phyloP scores from a whole-genome alignment of 2,113 vertebrate species.

The Pseudolaguvia tuberculata region DNA sequence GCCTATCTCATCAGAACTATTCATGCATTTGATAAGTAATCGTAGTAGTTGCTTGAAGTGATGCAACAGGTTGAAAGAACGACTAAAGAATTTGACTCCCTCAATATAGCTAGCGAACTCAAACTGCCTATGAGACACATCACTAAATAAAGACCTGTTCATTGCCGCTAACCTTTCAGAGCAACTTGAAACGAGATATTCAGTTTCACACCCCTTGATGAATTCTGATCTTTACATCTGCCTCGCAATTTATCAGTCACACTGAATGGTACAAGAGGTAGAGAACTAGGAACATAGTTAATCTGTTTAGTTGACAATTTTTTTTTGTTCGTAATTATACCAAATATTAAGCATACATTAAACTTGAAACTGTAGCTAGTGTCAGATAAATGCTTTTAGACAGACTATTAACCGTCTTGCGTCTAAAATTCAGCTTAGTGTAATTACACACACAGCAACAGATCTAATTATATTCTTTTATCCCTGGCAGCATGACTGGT shows the following conservation, averaged over 20 bases:
- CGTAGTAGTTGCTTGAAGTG: conserved; percentile 55
- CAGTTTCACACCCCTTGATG: conserved; percentile 60
- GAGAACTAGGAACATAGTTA: not conserved
- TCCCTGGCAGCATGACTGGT: not conserved
- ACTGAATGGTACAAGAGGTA: conserved; percentile 18
- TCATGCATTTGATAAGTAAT: conserved; percentile 29
- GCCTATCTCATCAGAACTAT: not conserved
- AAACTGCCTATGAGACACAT: conserved; percentile 46
- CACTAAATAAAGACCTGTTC: conserved; percentile 69
- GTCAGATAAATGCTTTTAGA: conserved; percentile 37
- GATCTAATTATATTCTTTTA: conserved; percentile 19
- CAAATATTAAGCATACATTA: conserved; percentile 29
- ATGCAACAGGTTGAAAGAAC: conserved; percentile 66
- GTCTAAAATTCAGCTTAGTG: not conserved
- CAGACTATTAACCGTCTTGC: conserved; percentile 21
- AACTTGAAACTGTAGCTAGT: conserved; percentile 44
- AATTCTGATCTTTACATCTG: conserved; percentile 50
- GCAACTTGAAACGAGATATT: conserved; percentile 61
- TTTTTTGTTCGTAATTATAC: conserved; percentile 60
- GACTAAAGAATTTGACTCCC: conserved; percentile 47
- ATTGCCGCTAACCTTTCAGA: conserved; percentile 64
- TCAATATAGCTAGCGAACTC: conserved; percentile 53
- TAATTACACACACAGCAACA: not conserved
- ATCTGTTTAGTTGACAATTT: conserved; percentile 49
- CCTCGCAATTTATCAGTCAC: conserved; percentile 63